Base-by-base conservation (phyloP, 1,140 invertebrate species). In the Thalassaphorura encarpata region DNA sequence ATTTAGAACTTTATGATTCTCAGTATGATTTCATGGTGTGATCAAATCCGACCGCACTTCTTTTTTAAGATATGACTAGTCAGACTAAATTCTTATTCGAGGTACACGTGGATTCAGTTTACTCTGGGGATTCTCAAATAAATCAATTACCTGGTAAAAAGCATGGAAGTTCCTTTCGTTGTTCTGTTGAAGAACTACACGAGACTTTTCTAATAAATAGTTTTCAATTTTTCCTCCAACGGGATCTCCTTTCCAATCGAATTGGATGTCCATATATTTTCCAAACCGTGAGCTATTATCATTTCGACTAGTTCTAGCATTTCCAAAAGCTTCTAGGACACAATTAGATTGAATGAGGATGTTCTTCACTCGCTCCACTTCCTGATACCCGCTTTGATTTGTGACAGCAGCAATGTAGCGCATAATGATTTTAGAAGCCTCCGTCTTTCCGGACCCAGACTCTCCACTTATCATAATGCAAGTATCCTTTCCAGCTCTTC, bases 221-320 rank as follows among this genome's bases (percentile, higher is more conserved):
- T 97, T 97, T 58, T 85, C 92, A 60, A 97, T 92, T 68, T 96
- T 87, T 13, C 94, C 95, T 24, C 94, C 94, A 41, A 96, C 81
- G 0, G 94, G 93, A 74, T 97, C 94, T 0, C 92, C 93, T 75
- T 97, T 97, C 72, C 93, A 97, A 74, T 97, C 91, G 73, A 97
- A 98, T 77, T 97, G 91, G 60, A 98, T 97, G 70, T 97, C 93
- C 93, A 98, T 97, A 71, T 97, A 97, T 72, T 98, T 98, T 48
- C 95, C 95, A 75, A 98, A 97, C 28, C 94, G 79, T 45, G 91
- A 96, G 0, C 91, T 96, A 75, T 97, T 97, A 71, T 97, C 93
- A 73, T 98, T 97, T 43, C 93, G 77, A 67, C 89, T 97, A 2
- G 94, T 98, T 72, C 97, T 96, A 1, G 94, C 94, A 77, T 97